Conservation (phyloP, 2,888 invertebrate genomes). For the Celastrina argiolus region DNA sequence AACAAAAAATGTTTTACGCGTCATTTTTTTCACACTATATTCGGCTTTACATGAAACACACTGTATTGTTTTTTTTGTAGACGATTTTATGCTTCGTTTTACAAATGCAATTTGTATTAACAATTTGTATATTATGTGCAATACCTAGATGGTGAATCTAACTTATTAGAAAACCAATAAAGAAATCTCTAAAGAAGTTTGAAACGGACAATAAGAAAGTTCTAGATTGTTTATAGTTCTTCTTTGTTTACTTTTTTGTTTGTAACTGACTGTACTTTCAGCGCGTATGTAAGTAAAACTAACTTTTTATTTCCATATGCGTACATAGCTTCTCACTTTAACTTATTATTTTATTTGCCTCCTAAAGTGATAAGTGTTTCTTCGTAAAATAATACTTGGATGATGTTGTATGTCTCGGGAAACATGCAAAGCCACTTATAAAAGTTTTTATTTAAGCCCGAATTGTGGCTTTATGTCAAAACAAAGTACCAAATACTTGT, state of each 20-base stretch:
- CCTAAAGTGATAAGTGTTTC: not conserved
- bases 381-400: conserved; percentile 12
- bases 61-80: no score
- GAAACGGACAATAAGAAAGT: no score
- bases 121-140: no score
- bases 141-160: no score
- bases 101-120: no score
- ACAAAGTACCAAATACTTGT: not conserved
- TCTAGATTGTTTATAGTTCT: not conserved
- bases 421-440: conserved; percentile 25
- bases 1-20: no score
- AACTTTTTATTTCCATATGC: conserved; percentile 12
- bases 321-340: conserved; percentile 19
- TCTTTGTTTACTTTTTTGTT: not conserved
- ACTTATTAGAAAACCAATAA: no score
- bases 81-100: no score
- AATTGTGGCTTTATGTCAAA: conserved; percentile 9
- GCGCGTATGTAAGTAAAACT: not conserved
- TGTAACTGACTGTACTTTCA: not conserved
- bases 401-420: conserved; percentile 16
- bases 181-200: no score
- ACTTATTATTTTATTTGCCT: conserved; percentile 19
- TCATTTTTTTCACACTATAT: no score
- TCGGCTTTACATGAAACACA: no score
- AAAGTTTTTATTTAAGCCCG: conserved; percentile 20